Base-by-base conservation (phyloP, 2,113 vertebrate genomes). In the Menidia beryllina region DNA sequence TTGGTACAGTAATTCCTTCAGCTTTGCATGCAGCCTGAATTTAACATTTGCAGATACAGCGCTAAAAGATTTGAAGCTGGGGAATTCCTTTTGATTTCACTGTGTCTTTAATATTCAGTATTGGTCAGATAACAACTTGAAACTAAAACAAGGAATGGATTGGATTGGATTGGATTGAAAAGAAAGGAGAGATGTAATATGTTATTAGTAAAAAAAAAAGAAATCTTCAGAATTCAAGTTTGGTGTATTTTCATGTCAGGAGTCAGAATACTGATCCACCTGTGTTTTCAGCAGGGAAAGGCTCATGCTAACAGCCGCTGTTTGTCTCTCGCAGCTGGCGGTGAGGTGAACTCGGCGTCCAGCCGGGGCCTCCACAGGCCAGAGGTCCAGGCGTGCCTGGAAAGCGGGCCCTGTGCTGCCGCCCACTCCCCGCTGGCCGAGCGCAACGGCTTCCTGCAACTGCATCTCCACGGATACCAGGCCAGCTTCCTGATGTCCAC, bases 381-480 rank as follows among this genome's bases (percentile, higher is more conserved):
- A 13, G 96, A 96, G 87, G 95, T 99, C 59, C 94, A 87, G 52
- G 82, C 98, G 72, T 94, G 94, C 58, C 95, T 98, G 91, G 96
- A 97, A 90, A 96, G 91, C 19, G 98, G 97, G 3, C 96, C 96
- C 4, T 85, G 93, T 58, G 96, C 96, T 66, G 92, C 93, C 36
- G 87, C 93, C 58, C 95, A 94, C 87, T 99, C 98, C 51, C 89
- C 93, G 2, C 92, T 99, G 84, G 95, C 96, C 48, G 95, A 95
- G 59, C 96, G 94, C 89, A 99, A 96, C 7, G 96, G 97, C 67
- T 99, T 97, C 93, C 94, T 99, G 75, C 96, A 97, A 68, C 97
- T 97, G 88, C 94, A 93, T 5, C 90, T 99, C 57, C 93, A 95
- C 60, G 94, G 95, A 55, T 96, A 99, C 87, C 95, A 84, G n/a